Conservation (phyloP, 2,888 invertebrate genomes). For the Drosophila mercatorum region DNA sequence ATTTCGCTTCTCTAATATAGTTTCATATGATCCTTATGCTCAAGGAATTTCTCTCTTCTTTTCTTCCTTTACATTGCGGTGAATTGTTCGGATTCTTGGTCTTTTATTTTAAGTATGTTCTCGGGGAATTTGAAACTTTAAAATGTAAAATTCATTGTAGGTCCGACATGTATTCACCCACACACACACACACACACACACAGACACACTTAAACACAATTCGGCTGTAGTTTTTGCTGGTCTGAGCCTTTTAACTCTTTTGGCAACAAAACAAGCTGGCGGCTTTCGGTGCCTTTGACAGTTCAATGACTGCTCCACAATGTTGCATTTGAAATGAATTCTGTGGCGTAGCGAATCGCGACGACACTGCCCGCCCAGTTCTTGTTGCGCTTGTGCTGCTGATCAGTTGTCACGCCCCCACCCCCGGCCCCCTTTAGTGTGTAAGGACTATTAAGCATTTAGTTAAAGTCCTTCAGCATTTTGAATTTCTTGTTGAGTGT, state of each 20-base stretch:
- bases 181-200: neutral
- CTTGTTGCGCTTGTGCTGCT: neutral
- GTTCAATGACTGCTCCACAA: slow-evolving; percentile 41
- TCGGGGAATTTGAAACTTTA: neutral
- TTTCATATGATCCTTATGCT: neutral
- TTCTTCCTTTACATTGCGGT: no score
- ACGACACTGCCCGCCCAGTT: slow-evolving; percentile 15
- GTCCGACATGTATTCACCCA: slow-evolving; percentile 6
- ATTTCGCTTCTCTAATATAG: no score
- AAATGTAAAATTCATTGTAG: slow-evolving; percentile 12
- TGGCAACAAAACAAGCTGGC: slow-evolving; percentile 16
- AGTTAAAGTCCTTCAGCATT: no score
- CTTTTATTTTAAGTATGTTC: slow-evolving; percentile 25
- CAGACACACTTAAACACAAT: neutral
- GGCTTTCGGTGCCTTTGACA: slow-evolving; percentile 39
- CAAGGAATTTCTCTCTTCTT: neutral
- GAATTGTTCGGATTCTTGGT: neutral
- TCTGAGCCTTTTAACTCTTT: slow-evolving; percentile 19
- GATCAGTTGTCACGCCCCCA: slow-evolving; percentile 8
- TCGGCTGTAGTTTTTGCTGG: slow-evolving; percentile 15
- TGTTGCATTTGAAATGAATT: slow-evolving; percentile 36
- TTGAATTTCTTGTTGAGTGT: no score
- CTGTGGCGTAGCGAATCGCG: slow-evolving; percentile 14
- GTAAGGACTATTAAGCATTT: neutral
- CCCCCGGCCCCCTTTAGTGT: neutral